These are phyloP conservation scores for Mimachlamys varia DNA, from an alignment of 2,888 invertebrate species.

Conservation along the genomic window DNA sequence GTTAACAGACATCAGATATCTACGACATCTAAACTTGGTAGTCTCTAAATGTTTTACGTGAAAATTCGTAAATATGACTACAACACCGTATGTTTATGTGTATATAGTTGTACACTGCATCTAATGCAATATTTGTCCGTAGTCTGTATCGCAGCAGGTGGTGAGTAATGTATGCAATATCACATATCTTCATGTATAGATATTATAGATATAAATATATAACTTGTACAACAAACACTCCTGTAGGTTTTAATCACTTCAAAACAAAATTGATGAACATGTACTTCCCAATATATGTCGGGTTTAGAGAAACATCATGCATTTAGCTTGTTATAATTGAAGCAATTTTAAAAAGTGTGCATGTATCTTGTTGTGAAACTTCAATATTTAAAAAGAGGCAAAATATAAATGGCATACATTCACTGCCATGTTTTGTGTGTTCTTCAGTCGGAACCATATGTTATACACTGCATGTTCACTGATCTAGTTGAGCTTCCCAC, in stretches of 20 bases:
- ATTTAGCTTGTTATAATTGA: neutral
- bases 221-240: neutral
- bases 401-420: conserved; percentile 10
- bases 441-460: neutral
- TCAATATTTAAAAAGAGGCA: neutral
- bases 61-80: neutral
- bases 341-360: neutral
- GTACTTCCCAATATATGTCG: neutral
- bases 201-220: too few relatives aligned
- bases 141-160: neutral
- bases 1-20: too few relatives aligned
- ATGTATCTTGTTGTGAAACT: neutral
- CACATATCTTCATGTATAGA: neutral
- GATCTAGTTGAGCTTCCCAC: conserved; percentile 7
- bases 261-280: neutral
- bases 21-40: too few relatives aligned
- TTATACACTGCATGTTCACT: conserved; percentile 16
- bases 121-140: conserved; percentile 6
- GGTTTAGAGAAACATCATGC: neutral
- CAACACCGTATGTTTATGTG: neutral
- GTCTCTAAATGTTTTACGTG: too few relatives aligned
- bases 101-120: conserved; percentile 25
- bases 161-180: neutral
- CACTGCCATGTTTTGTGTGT: neutral
- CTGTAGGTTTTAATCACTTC: neutral